A percentile compares a stretch with the other conserved stretches of the same genome.
Evolutionary conservation across 35 echinoderm and acorn worm genomes (phyloP).

Genomic region (Ophioderma brevispina): DNA sequence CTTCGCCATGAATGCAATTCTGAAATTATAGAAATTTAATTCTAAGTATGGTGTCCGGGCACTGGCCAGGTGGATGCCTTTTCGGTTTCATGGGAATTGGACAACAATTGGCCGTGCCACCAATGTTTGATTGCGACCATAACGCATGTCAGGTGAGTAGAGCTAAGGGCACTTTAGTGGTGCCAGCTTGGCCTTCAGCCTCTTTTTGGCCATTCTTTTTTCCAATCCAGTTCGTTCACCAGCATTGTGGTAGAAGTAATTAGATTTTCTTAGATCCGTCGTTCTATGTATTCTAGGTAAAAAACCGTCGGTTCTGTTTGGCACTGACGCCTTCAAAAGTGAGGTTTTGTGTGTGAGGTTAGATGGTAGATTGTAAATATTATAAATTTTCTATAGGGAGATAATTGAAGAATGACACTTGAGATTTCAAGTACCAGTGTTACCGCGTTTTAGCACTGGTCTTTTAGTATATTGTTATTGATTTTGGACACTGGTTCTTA

Average conservation of each 20-base stretch:
- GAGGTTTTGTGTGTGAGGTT: constrained; percentile 1
- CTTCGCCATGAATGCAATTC: background rate
- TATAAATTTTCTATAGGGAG: too few species aligned
- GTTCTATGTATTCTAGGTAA: background rate
- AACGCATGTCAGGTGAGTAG: background rate
- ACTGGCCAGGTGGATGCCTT: background rate
- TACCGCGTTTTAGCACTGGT: too few species aligned
- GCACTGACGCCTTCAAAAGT: background rate
- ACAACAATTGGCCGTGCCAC: background rate
- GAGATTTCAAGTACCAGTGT: too few species aligned
- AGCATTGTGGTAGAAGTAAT: background rate
- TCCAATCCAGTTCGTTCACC: background rate
- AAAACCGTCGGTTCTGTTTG: background rate
- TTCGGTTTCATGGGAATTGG: background rate
- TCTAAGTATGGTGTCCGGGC: background rate
- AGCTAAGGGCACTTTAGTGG: background rate
- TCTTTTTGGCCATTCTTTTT: background rate
- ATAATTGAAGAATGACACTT: too few species aligned
- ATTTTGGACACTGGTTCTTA: too few species aligned
- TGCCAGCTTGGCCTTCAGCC: background rate
- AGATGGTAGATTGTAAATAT: background rate
- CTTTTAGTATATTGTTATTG: too few species aligned
- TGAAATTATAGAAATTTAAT: background rate
- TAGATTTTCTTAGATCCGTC: background rate
- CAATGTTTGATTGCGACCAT: background rate